These are phyloP conservation scores for Circaetus cinerascens DNA, from an alignment of 2,113 vertebrate species.

Conservation along the genomic window DNA sequence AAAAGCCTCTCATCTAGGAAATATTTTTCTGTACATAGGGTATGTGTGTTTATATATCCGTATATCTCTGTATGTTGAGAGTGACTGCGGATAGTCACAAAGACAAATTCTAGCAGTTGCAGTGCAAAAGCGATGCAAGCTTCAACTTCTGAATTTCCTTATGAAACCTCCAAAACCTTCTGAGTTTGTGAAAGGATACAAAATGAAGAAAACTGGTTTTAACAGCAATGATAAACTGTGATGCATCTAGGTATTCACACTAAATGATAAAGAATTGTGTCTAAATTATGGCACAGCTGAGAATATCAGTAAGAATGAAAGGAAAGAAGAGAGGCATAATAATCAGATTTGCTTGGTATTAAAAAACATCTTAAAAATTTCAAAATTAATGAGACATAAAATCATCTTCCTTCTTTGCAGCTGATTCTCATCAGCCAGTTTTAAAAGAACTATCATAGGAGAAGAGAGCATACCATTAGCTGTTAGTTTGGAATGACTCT, in stretches of 20 bases:
- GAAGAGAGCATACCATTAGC: not conserved
- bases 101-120: not conserved
- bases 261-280: not conserved
- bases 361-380: slow-evolving; percentile 25
- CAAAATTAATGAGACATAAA: slow-evolving; percentile 31
- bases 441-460: not conserved
- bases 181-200: not conserved
- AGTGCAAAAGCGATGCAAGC: not conserved
- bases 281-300: not conserved
- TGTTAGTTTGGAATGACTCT: slow-evolving; percentile 40
- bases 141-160: not conserved
- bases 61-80: not conserved
- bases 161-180: not conserved
- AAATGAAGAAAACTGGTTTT: not conserved
- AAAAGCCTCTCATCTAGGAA: not conserved
- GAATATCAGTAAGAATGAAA: not conserved
- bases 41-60: not conserved
- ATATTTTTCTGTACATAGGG: not conserved
- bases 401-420: not conserved
- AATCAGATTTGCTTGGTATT: not conserved
- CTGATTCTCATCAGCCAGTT: slow-evolving; percentile 11
- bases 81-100: not conserved
- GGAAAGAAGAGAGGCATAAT: not conserved
- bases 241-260: not conserved
- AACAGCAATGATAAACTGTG: not conserved